phyloP scores from a whole-genome alignment of 2,113 vertebrate species.

The Hippopotamus amphibius region DNA sequence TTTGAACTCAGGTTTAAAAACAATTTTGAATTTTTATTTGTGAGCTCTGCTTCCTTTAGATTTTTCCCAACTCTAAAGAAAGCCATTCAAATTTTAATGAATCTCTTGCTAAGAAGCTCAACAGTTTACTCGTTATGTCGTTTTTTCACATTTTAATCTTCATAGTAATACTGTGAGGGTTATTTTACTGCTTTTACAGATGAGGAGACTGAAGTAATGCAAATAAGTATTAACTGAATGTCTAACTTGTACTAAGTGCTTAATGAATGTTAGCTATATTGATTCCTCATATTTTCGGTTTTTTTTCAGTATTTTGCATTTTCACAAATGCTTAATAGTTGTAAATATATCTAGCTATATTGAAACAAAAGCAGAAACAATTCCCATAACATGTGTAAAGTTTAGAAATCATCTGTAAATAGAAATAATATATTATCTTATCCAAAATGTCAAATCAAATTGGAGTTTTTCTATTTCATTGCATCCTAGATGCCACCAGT shows the following conservation, averaged over 20 bases:
- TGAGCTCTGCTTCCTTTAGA: neutral
- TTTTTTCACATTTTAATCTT: conserved; percentile 44
- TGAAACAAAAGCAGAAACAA: neutral
- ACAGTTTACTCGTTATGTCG: conserved; percentile 3
- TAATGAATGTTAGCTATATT: neutral
- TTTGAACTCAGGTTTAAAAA: conserved; percentile 62
- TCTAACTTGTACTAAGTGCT: neutral
- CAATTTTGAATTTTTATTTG: conserved; percentile 10
- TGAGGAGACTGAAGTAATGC: neutral
- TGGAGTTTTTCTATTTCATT: conserved; percentile 24
- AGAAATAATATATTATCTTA: neutral
- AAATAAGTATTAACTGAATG: neutral
- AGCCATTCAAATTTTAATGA: conserved; percentile 16
- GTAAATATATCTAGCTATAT: neutral
- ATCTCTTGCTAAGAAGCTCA: neutral
- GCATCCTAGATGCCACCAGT: neutral
- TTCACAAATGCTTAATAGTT: conserved; percentile 2
- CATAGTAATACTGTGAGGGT: neutral
- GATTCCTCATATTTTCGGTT: neutral
- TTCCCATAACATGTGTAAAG: neutral
- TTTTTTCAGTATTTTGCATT: conserved; percentile 40
- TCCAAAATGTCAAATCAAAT: neutral
- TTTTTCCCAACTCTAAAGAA: conserved; percentile 1
- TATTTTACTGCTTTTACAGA: conserved; percentile 51
- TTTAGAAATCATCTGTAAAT: neutral